Evolutionary conservation across 1,140 invertebrate genomes (phyloP), one percentile per base, ranked within the genome.

Genomic region (Temnothorax nylanderi): DNA sequence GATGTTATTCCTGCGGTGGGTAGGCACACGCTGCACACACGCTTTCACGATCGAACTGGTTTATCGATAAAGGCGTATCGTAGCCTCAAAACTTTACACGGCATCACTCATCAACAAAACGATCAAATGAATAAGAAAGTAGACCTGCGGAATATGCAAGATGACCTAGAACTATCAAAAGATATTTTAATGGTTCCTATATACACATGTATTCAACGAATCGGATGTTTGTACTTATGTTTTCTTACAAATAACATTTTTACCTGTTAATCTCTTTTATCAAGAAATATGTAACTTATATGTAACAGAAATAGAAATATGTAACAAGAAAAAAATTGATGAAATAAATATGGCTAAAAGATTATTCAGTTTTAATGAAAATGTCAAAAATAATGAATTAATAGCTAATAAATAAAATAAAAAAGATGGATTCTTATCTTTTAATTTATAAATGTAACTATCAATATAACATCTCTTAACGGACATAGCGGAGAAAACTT

Each of bases 1-100:
- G 75, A 65, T 37, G 32, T 81, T 87, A 71, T 58, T 62, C 16
- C 76, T 60, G 37, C 64, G 47, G n/a, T 81, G 32, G 16, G 62
- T 47, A 77, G 56, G 56, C 71, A 65, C 54, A 71, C 67, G 54
- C 60, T 65, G 56, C 54, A 81, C 69, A 32, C 76, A 26, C 21
- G 18, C 49, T 21, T 51, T 41, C 67, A n/a, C 11, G 58, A 89
- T 89, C 80, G 88, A 90, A 90, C 89, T 88, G 88, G 86, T 90
- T 90, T 90, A 90, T 90, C 86, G 86, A 90, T 88, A 85, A 90
- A 81, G 62, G 75, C 32, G 51, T 65, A 85, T 90, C 56, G 69
- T 90, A 87, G 58, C 37, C 64, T 78, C 44, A 64, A 6, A 2
- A 75, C 69, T 90, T 81, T 64, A 65, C 34, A 64, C 26, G 44